phyloP scores from a whole-genome alignment of 2,888 invertebrate species.

The Oegoconia quadripuncta region DNA sequence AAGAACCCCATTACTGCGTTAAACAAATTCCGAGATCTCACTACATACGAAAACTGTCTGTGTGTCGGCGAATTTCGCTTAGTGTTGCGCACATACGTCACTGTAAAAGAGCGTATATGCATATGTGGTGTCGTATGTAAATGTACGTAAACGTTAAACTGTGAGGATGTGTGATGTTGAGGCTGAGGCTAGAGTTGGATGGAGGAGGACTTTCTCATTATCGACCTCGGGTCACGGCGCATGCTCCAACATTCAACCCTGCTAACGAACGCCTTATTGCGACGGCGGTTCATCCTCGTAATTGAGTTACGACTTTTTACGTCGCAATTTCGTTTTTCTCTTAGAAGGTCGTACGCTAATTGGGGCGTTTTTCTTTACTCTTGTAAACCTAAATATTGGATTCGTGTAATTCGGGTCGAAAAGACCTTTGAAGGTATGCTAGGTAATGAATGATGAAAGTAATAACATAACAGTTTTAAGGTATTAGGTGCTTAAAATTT shows the following conservation, averaged over 20 bases:
- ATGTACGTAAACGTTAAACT: slow-evolving; percentile 75
- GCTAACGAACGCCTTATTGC: slow-evolving; percentile 77
- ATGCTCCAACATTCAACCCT: slow-evolving; percentile 68
- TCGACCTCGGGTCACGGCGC: slow-evolving; percentile 79
- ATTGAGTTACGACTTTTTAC: slow-evolving; percentile 79
- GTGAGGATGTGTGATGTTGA: slow-evolving; percentile 74
- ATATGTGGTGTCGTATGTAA: slow-evolving; percentile 75
- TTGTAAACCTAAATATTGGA: slow-evolving; percentile 71
- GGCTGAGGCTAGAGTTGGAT: slow-evolving; percentile 65
- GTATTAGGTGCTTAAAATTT: slow-evolving; percentile 6
- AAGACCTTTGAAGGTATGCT: slow-evolving; percentile 57
- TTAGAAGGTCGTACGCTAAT: slow-evolving; percentile 73
- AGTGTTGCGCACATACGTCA: slow-evolving; percentile 35
- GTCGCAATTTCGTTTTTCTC: slow-evolving; percentile 77
- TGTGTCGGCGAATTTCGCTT: slow-evolving; percentile 23
- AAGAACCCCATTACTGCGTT: slow-evolving; percentile 72
- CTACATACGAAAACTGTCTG: slow-evolving; percentile 31
- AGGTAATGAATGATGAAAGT: slow-evolving; percentile 45
- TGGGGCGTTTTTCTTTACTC: slow-evolving; percentile 61
- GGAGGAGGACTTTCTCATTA: slow-evolving; percentile 77
- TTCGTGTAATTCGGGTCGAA: slow-evolving; percentile 67
- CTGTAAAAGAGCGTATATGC: slow-evolving; percentile 64
- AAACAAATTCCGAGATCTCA: slow-evolving; percentile 71
- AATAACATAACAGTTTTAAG: slow-evolving; percentile 16
- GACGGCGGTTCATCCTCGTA: slow-evolving; percentile 75